Evolutionary conservation across 2,797 vertebrate genomes (phyloP), one percentile per base, ranked within the genome.

Genomic region (Oryzias sinensis): DNA sequence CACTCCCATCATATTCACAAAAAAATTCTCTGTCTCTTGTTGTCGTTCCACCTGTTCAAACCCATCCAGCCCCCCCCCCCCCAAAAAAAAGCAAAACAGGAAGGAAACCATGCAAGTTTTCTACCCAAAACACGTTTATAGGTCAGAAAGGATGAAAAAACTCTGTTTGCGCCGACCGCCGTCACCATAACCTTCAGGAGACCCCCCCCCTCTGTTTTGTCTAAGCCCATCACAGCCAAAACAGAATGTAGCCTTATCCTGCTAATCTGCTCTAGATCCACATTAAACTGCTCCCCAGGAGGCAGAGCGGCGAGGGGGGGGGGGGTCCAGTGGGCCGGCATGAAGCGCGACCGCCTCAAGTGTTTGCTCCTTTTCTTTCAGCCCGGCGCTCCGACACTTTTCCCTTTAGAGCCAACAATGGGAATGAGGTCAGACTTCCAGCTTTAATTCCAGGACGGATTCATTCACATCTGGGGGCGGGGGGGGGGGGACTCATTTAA

Each of bases 251-350:
- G 76, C 60, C 72, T 69, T 25, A 81, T 66, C 65, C 65, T 53
- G 43, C 55, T 86, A 88, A 88, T 88, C 82, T 77, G 79, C 74
- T 74, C 62, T 14, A 56, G 69, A 82, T 79, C 78, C 81, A 67
- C 72, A 76, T 75, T 76, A 79, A 80, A 82, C 52, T 56, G 47
- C 74, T 72, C 65, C 68, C 63, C 55, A 14, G 76, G 72, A 74
- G 74, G 49, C 49, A 20, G 50, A 53, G 43, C 48, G 11, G 55
- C 14, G 43, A 9, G 37, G 52, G 47, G n/a, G 8, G 41, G 52
- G 47, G n/a, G 24, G 53, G 47, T 42, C n/a, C 44, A 54, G 43
- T 53, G 22, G 52, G 18, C 5, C 33, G 27, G 33, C 42, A 46
- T 4, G 5, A 11, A 43, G 18, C 18, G 18, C 18, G 18, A 18